These are phyloP conservation scores for Botrylloides violaceus DNA, from an alignment of 23 tunicate genomes.

Conservation along the genomic window DNA sequence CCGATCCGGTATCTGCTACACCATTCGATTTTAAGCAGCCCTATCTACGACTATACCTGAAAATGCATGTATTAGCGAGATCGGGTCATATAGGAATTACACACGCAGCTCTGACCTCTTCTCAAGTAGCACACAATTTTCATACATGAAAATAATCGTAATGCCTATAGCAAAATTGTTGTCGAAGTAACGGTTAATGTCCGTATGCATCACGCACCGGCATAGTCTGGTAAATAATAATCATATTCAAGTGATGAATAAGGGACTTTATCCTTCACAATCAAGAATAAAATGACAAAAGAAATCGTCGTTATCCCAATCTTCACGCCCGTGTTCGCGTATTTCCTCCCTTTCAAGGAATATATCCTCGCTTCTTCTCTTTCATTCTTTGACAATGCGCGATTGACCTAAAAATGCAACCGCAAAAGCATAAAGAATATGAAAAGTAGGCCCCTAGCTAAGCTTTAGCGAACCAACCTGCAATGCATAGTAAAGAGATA, in stretches of 20 bases:
- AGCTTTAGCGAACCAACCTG: constrained; percentile 16
- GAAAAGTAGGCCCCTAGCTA: background rate
- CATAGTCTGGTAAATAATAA: constrained; percentile 68
- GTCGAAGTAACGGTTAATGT: no score
- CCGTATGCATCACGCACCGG: background rate
- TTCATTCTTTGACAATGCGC: constrained; percentile 33
- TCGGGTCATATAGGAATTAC: no score
- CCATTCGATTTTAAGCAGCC: no score
- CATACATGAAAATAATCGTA: no score
- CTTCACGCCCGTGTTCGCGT: constrained; percentile 70
- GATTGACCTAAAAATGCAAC: constrained; percentile 40
- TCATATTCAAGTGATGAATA: constrained; percentile 62
- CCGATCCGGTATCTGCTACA: no score
- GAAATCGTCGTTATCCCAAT: constrained; percentile 64
- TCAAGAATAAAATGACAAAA: constrained; percentile 34
- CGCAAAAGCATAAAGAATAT: constrained; percentile 9
- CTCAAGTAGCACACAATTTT: no score
- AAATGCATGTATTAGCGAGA: no score
- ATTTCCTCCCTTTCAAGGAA: constrained; percentile 49
- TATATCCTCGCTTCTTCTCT: constrained; percentile 43
- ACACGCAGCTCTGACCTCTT: no score
- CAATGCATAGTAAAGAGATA: constrained; percentile 41
- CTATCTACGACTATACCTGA: no score
- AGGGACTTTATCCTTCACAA: constrained; percentile 58
- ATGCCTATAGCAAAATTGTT: no score